Conservation (phyloP, 2,797 vertebrate genomes). For the Amphiprion clarkii region DNA sequence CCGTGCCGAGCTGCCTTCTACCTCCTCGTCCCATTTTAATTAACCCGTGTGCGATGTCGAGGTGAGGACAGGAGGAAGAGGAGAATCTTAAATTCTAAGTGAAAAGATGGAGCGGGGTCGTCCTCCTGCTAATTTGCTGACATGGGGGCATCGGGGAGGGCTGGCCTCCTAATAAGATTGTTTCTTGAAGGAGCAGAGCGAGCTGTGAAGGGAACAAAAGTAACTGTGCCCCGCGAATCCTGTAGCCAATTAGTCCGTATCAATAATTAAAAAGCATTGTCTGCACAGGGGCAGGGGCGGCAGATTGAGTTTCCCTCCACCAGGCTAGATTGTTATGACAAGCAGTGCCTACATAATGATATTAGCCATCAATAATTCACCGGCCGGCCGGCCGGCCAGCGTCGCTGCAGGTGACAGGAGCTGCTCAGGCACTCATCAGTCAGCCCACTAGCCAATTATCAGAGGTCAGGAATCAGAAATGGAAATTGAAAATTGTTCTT, state of each 20-base stretch:
- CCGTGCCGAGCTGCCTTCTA: constrained; percentile 23
- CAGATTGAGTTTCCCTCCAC: constrained; percentile 89
- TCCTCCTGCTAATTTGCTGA: constrained; percentile 87
- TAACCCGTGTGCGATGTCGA: constrained; percentile 70
- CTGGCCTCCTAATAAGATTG: constrained; percentile 82
- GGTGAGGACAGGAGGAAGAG: constrained; percentile 54
- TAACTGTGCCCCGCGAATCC: constrained; percentile 90
- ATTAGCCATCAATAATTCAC: constrained; percentile 96
- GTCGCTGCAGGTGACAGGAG: constrained; percentile 83
- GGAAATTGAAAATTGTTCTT: constrained; percentile 71
- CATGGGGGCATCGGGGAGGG: constrained; percentile 76
- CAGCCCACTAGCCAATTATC: constrained; percentile 71
- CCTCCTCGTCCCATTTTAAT: constrained; percentile 66
- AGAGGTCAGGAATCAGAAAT: constrained; percentile 83
- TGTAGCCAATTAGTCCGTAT: constrained; percentile 98
- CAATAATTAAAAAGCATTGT: constrained; percentile 94
- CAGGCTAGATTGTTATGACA: constrained; percentile 96
- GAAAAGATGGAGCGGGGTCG: constrained; percentile 64
- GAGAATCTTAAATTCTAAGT: constrained; percentile 75
- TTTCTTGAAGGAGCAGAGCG: constrained; percentile 85
- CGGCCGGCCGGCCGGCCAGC: constrained; percentile 59
- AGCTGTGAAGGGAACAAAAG: constrained; percentile 86
- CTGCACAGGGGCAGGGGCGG: constrained; percentile 79
- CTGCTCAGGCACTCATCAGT: constrained; percentile 59
- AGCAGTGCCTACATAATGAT: constrained; percentile 94